phyloP scores from a whole-genome alignment of 1,140 invertebrate species.

The Leptopilina boulardi region DNA sequence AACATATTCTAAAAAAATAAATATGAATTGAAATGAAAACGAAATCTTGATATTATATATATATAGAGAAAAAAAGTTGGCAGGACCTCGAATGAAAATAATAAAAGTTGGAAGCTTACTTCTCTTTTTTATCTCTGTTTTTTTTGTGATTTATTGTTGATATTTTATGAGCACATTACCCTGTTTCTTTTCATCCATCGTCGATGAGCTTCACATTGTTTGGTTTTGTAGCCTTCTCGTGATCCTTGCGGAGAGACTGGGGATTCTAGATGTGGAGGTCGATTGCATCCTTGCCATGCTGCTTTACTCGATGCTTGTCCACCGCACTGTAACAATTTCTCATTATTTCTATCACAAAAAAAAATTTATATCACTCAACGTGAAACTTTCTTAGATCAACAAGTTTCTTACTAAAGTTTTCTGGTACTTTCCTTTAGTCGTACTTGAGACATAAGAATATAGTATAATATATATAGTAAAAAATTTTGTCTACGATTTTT shows the following conservation, averaged over 20 bases:
- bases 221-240: conserved; percentile 80
- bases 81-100: background rate
- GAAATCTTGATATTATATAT: conserved; percentile 8
- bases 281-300: conserved; percentile 88
- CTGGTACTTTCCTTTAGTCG: background rate
- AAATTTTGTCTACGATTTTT: background rate
- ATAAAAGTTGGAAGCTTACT: too few relatives aligned
- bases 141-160: too few relatives aligned
- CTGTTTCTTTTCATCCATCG: conserved; percentile 90
- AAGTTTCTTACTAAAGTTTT: conserved; percentile 12
- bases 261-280: conserved; percentile 76
- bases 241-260: conserved; percentile 67
- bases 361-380: background rate
- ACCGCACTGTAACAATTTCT: conserved; percentile 68
- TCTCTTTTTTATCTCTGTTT: too few relatives aligned
- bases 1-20: conserved; percentile 44
- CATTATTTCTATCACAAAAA: conserved; percentile 7
- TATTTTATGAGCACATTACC: conserved; percentile 75
- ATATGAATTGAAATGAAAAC: too few relatives aligned
- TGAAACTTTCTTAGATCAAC: background rate
- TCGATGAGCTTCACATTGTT: conserved; percentile 81
- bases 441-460: background rate
- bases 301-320: conserved; percentile 80
- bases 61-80: background rate
- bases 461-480: background rate